Conservation (phyloP, 1,140 invertebrate species). For the Steinernema feltiae region DNA sequence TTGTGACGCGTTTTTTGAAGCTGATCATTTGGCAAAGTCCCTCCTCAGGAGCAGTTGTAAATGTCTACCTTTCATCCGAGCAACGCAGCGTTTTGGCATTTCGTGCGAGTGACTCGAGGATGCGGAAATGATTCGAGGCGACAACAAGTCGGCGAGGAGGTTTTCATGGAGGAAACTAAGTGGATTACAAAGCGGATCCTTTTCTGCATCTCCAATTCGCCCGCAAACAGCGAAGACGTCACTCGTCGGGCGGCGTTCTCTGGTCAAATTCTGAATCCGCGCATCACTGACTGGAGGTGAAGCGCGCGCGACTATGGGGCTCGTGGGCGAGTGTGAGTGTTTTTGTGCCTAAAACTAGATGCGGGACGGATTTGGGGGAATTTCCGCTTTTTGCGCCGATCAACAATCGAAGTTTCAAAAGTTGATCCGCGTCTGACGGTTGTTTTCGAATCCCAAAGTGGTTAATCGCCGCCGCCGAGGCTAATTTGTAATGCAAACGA, state of each 20-base stretch:
- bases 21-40: too few relatives aligned
- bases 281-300: too few relatives aligned
- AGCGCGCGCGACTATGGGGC: too few relatives aligned
- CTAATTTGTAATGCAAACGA: slow-evolving; percentile 7
- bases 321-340: too few relatives aligned
- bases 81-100: too few relatives aligned
- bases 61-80: too few relatives aligned
- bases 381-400: neutral
- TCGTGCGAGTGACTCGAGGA: too few relatives aligned
- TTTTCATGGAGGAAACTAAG: neutral
- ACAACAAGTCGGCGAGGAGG: too few relatives aligned
- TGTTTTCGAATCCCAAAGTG: neutral
- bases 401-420: neutral
- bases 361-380: neutral
- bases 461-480: neutral
- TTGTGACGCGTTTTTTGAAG: neutral
- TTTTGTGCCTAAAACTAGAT: too few relatives aligned
- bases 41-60: too few relatives aligned
- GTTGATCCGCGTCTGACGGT: neutral
- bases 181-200: neutral
- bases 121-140: neutral
- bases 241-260: too few relatives aligned
- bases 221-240: neutral
- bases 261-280: too few relatives aligned
- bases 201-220: neutral